Evolutionary conservation across 2,113 vertebrate species (phyloP), one percentile per base, ranked within the genome.

Genomic region (Sapajus apella): DNA sequence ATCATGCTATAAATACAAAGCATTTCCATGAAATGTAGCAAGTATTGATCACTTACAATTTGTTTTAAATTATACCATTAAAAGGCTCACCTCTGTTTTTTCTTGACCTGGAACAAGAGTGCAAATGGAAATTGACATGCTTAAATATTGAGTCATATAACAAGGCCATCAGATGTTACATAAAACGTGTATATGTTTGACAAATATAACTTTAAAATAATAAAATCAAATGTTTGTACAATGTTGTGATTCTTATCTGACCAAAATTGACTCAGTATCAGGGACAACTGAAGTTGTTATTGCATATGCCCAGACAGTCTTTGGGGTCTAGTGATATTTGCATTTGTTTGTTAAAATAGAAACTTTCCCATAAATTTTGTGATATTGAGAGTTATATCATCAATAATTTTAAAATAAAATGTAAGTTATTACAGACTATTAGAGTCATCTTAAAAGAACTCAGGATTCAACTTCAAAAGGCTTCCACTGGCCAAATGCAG

Each of bases 391-490:
- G 8, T 52, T 58, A 80, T 55, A 1, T 16, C 25, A 37, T 72
- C 79, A 96, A 61, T 20, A 45, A 52, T 90, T 72, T 64, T 64
- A 80, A 84, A 96, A 58, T 90, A 90, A 80, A 90, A 80, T 45
- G 17, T 52, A 87, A 91, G 12, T 35, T 87, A n/a, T 55, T 25
- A 70, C 64, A 43, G 43, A 77, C 83, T 83, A 21, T 18, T 84
- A 27, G 82, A 27, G 5, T 27, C 16, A 27, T 84, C 12, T 58
- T 20, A 40, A 47, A 75, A 83, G 50, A 17, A 83, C 25, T 45
- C n/a, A 56, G 25, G 37, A 95, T 8, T 40, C 55, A 88, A 56
- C 35, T 50, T 89, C 32, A 56, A 68, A 77, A 89, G 32, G 35
- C 16, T 70, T 20, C 43, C 25, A 70, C 8, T 35, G 5, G 30